phyloP scores from a whole-genome alignment of 2,797 vertebrate genomes.

The Tolypeutes matacus region DNA sequence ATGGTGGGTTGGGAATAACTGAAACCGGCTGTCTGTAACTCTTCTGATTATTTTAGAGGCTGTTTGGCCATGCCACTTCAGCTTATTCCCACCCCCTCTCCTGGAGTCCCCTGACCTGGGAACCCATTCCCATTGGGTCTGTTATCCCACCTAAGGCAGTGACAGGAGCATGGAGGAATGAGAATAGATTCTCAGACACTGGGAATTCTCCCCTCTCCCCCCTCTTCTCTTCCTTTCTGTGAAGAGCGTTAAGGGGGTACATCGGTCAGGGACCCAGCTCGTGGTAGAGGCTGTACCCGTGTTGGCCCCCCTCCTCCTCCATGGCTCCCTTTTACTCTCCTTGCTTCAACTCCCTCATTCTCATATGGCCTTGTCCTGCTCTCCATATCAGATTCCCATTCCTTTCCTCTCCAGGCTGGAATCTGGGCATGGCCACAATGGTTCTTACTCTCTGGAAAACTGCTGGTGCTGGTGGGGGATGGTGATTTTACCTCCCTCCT shows the following conservation, averaged over 20 bases:
- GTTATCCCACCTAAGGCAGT: background rate
- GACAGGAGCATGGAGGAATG: too few relatives aligned
- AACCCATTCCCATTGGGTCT: background rate
- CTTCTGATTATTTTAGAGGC: background rate
- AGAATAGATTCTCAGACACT: background rate
- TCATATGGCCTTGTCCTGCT: background rate
- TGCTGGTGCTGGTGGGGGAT: background rate
- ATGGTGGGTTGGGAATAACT: background rate
- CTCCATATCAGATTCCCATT: fast-evolving
- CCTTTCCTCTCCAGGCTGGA: background rate
- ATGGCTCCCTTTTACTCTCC: background rate
- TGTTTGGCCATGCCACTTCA: background rate
- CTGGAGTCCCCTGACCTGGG: background rate
- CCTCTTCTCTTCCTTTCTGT: too few relatives aligned
- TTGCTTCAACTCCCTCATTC: background rate
- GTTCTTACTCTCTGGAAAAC: background rate
- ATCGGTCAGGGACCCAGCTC: background rate
- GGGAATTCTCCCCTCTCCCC: too few relatives aligned
- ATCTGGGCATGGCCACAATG: background rate
- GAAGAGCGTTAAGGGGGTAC: too few relatives aligned
- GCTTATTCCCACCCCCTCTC: background rate
- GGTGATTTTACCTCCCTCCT: background rate
- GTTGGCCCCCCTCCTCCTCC: background rate
- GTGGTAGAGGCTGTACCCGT: fast-evolving
- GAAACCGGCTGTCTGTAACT: background rate